phyloP scores from a whole-genome alignment of 2,888 invertebrate genomes.

The Gastrophysa polygoni region DNA sequence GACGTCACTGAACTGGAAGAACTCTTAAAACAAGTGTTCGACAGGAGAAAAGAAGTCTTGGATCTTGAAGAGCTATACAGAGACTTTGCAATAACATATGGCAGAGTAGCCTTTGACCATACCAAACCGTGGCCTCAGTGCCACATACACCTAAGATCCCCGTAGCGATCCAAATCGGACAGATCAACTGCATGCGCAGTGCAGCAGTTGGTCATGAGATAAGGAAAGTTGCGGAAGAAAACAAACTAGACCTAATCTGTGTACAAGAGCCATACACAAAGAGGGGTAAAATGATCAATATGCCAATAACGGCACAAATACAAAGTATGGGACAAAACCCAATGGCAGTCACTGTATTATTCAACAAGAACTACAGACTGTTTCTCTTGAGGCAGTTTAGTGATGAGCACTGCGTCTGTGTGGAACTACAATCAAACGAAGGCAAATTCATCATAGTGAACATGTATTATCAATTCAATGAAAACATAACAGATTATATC shows the following conservation, averaged over 20 bases:
- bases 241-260: neutral
- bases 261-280: neutral
- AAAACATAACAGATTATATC: neutral
- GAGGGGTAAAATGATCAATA: neutral
- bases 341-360: neutral
- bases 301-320: neutral
- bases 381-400: neutral
- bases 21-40: neutral
- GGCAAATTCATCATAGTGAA: neutral
- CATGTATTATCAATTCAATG: conserved; percentile 5
- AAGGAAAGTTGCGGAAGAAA: no score
- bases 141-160: conserved; percentile 4
- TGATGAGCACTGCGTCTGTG: neutral
- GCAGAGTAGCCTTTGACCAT: neutral
- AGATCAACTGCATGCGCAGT: no score
- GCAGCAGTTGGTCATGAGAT: no score
- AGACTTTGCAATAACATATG: conserved; percentile 3
- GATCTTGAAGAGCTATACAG: conserved; percentile 5
- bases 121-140: conserved; percentile 1
- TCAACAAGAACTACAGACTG: conserved; percentile 2
- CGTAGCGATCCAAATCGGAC: no score
- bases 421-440: neutral
- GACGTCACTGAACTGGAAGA: neutral
- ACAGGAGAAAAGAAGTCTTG: neutral
- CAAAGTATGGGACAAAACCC: neutral